These are phyloP conservation scores for Strigamia crassipes DNA, from an alignment of 2,888 invertebrate genomes.

Conservation along the genomic window DNA sequence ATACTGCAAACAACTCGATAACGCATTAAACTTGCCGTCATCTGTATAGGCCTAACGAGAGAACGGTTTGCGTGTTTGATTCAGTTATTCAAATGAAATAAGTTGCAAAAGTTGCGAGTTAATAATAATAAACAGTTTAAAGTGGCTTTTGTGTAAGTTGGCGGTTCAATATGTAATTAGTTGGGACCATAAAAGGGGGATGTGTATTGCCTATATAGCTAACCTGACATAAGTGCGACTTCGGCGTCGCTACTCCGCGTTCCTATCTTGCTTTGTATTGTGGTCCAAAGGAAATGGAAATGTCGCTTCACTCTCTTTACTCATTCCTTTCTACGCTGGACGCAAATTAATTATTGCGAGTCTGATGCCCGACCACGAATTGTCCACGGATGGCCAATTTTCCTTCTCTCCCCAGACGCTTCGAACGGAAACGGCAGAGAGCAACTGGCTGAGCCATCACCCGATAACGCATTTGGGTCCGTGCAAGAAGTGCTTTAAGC, in stretches of 20 bases:
- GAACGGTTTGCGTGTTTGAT: not conserved
- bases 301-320: not conserved
- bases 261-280: constrained; percentile 10
- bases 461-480: not conserved
- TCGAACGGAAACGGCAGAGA: not conserved
- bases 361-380: not conserved
- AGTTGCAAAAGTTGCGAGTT: not conserved
- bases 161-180: not conserved
- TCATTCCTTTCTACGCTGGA: not conserved
- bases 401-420: constrained; percentile 1
- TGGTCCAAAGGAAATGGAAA: constrained; percentile 4
- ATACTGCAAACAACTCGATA: not conserved
- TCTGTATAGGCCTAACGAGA: not conserved
- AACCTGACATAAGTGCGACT: constrained; percentile 10
- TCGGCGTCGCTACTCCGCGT: constrained; percentile 4
- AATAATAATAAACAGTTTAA: not conserved
- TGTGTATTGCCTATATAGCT: not conserved
- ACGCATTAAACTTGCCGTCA: not conserved
- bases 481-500: not conserved
- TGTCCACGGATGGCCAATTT: constrained; percentile 10
- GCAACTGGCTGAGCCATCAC: not conserved
- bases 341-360: constrained; percentile 10
- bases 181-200: not conserved
- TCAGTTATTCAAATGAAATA: not conserved
- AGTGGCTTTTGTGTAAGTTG: not conserved